Base-by-base conservation (phyloP, 2,888 invertebrate genomes). In the Polydrusus cervinus region DNA sequence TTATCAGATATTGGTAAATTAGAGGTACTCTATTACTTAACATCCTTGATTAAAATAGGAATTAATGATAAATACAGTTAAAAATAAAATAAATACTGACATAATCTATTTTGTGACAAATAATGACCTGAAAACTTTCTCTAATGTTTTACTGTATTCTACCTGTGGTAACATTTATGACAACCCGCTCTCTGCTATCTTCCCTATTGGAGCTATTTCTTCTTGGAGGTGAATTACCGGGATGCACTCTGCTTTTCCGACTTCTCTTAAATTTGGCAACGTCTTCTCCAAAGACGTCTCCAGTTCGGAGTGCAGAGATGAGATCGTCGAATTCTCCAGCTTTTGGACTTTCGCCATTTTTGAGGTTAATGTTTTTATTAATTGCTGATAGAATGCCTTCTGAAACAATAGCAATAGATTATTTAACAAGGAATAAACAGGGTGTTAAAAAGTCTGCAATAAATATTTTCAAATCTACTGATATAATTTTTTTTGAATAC, bases 251-350 rank as follows among this genome's bases (percentile, higher is more conserved):
- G 43, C 92, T 90, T 81, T 93, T 92, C 79, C 94, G 90, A 57
- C 93, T 94, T 70, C 95, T 88, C 82, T 95, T 94, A 84, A 97
- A 95, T 88, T 97, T 97, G 69, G 97, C 97, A 83, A 97, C 95
- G 85, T 97, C 97, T 84, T 97, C 97, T 0, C 97, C 97, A 84
- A 97, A 98, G 0, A 97, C 97, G 83, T 97, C 97, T 0, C 98
- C 98, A 0, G 98, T 97, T 75, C 97, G 88, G 66, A 98, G 87
- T 0, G 98, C 98, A 0, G 97, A 97, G 85, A 98, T 98, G 81
- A 98, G 90, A 87, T 98, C 98, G 84, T 98, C 98, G 87, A 98
- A 98, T 88, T 98, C 98, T 9, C 97, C 97, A 25, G 75, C 75
- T 60, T 96, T 93, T 72, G 90, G 92, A 73, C 86, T 69, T 38